Percentiles rank a stretch among this genome's conserved stretches.
phyloP scores from a whole-genome alignment of 2,888 invertebrate genomes.

The Conchocele bisecta region DNA sequence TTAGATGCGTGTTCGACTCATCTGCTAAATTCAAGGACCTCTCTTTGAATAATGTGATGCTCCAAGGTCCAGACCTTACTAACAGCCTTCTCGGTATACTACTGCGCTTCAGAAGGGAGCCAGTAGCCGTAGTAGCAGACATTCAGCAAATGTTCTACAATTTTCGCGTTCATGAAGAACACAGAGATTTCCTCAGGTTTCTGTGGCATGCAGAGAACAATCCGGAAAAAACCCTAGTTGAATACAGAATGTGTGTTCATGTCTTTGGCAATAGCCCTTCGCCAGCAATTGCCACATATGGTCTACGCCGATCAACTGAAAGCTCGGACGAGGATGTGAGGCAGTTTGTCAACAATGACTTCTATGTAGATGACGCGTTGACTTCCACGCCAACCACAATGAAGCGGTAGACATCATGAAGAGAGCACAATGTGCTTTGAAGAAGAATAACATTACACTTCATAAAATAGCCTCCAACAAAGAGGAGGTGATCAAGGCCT shows the following conservation, averaged over 20 bases:
- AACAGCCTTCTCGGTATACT: conserved; percentile 29
- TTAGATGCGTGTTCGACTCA: conserved; percentile 51
- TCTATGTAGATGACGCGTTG: conserved; percentile 15
- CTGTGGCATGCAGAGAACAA: conserved; percentile 32
- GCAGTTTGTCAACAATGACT: conserved; percentile 3
- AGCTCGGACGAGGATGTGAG: background rate
- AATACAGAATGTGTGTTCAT: conserved; percentile 34
- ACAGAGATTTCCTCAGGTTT: conserved; percentile 32
- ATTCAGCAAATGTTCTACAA: conserved; percentile 22
- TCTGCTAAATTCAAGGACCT: conserved; percentile 44
- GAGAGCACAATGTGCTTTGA: background rate
- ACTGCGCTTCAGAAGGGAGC: conserved; percentile 14
- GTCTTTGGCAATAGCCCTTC: conserved; percentile 29
- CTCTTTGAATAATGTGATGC: conserved; percentile 39
- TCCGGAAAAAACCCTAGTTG: background rate
- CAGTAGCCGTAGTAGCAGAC: conserved; percentile 18
- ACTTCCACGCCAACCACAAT: background rate
- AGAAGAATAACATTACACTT: background rate
- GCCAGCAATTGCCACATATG: conserved; percentile 41
- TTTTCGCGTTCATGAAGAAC: conserved; percentile 5
- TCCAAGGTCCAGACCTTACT: conserved; percentile 22
- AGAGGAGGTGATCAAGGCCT: conserved; percentile 14
- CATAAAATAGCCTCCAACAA: conserved; percentile 42
- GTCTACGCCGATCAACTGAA: conserved; percentile 8
- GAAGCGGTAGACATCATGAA: conserved; percentile 10